Evolutionary conservation across 2,888 invertebrate genomes (phyloP), one percentile per base, ranked within the genome.

Genomic region (Conistra vaccinii): DNA sequence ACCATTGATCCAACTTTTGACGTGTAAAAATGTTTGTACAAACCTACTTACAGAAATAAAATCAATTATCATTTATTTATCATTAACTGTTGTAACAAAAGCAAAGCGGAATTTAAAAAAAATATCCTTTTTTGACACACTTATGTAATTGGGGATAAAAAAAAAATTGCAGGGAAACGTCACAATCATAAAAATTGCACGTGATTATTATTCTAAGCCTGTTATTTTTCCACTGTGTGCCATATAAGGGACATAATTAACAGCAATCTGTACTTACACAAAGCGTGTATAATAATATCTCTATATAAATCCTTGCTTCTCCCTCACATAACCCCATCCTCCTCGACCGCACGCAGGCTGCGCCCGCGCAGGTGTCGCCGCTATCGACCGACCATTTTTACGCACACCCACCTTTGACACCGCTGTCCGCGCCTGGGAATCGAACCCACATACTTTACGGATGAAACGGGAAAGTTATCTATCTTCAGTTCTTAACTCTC

Each of bases 381-480:
- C 82, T 87, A 87, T 90, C 90, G 85, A 87, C 82, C 83, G 80
- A 83, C 87, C 86, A 91, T 90, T 91, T 89, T 91, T 91, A 89
- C 81, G 83, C 79, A 78, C 85, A 86, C 89, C 88, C 87, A 91
- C 91, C 90, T 89, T 84, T 88, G 89, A 88, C 88, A 87, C 74
- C 75, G 68, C 77, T 76, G 85, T 84, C 79, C 60, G 83, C 84
- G 84, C 84, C 72, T 81, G 87, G 81, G 82, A 88, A 87, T 79
- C 75, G 81, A 87, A 83, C 78, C 74, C 76, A 81, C 76, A 73
- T 80, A 81, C 76, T 79, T 80, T 73, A 74, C 78, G 57, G 51
- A 69, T 67, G 67, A 73, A 81, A 78, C 73, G 75, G 81, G 82
- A 79, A 79, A 79, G 32, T 72, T 71, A 74, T 63, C 78, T 75